Percentiles rank a stretch among this genome's conserved stretches.
phyloP scores from a whole-genome alignment of 2,888 invertebrate species.

The Acanthosepion lycidas region DNA sequence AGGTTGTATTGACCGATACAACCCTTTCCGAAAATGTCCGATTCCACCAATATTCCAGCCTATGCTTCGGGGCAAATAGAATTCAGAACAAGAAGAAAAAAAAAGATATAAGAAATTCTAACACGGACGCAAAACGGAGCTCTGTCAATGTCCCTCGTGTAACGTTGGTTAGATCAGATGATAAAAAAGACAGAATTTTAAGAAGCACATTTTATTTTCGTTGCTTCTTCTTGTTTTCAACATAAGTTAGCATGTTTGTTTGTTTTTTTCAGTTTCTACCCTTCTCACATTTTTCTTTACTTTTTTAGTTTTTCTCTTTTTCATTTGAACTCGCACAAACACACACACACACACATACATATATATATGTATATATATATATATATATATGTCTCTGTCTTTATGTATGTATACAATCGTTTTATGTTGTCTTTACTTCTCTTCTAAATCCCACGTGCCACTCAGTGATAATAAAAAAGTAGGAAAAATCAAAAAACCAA shows the following conservation, averaged over 20 bases:
- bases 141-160: not conserved
- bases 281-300: not conserved
- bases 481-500: too few relatives aligned
- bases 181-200: not conserved
- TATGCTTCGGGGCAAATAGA: too few relatives aligned
- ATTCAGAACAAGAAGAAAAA: not conserved
- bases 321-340: not conserved
- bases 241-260: not conserved
- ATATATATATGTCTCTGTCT: not conserved
- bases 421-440: too few relatives aligned
- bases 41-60: too few relatives aligned
- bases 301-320: not conserved
- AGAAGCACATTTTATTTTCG: not conserved
- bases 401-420: not conserved
- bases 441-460: not conserved
- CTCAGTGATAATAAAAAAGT: not conserved
- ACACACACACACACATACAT: not conserved
- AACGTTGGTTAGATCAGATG: not conserved
- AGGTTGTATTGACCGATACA: too few relatives aligned
- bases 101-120: not conserved
- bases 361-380: slow-evolving; percentile 17
- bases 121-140: not conserved
- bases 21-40: too few relatives aligned
- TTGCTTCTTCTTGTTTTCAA: not conserved
- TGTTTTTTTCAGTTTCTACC: not conserved